These are phyloP conservation scores for Malurus cyaneus DNA, from an alignment of 2,113 vertebrate species.

Conservation along the genomic window DNA sequence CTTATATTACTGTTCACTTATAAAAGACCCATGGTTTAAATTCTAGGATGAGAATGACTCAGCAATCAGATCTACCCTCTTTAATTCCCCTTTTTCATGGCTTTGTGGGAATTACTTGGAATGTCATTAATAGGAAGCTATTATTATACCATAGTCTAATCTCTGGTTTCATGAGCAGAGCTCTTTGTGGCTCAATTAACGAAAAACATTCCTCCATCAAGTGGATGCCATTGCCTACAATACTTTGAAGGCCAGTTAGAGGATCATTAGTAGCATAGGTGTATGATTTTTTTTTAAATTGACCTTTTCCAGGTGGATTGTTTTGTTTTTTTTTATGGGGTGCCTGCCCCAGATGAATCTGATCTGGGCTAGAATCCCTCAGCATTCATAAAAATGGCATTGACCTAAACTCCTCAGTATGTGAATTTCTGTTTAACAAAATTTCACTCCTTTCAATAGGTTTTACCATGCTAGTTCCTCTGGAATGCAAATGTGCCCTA, in stretches of 20 bases:
- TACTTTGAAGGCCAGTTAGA: background rate
- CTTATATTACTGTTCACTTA: background rate
- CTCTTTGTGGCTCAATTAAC: background rate
- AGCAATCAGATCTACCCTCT: background rate
- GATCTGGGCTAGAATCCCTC: background rate
- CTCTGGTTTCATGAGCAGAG: background rate
- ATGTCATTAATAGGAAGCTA: background rate
- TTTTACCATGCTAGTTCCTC: background rate
- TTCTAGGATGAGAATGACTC: background rate
- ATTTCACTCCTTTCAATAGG: background rate
- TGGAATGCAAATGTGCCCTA: background rate
- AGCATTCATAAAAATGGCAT: background rate
- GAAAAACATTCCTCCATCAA: background rate
- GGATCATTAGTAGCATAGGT: background rate
- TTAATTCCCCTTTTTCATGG: background rate
- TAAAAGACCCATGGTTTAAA: background rate
- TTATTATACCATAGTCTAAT: background rate
- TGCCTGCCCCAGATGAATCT: background rate
- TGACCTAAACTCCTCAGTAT: background rate
- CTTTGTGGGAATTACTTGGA: background rate
- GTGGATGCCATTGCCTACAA: background rate
- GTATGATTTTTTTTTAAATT: background rate
- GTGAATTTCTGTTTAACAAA: background rate
- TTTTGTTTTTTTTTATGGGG: background rate
- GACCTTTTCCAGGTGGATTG: background rate